Percentiles rank a stretch among this genome's conserved stretches.
Evolutionary conservation across 2,113 vertebrate genomes (phyloP).

Genomic region (Sinocyclocheilus grahami): DNA sequence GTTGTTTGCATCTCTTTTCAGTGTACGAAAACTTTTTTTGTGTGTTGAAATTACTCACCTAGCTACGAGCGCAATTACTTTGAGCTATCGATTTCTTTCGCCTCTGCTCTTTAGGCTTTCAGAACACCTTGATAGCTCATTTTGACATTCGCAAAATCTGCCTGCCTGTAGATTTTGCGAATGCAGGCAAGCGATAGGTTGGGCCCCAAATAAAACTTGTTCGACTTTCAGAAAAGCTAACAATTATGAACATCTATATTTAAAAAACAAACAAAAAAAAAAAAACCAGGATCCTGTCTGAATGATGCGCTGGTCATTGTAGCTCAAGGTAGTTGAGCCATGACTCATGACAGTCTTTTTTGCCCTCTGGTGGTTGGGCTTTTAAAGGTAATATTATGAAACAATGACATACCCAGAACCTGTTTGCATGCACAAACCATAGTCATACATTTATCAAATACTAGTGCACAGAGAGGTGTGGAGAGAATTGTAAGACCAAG

Average conservation of each 20-base stretch:
- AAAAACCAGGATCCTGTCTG: neutral
- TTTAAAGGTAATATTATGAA: neutral
- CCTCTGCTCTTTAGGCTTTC: constrained; percentile 48
- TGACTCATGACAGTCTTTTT: neutral
- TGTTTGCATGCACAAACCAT: constrained; percentile 24
- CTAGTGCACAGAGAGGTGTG: constrained; percentile 9
- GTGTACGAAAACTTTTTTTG: constrained; percentile 43
- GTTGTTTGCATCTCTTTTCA: constrained; percentile 59
- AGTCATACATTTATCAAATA: constrained; percentile 11
- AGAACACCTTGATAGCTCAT: constrained; percentile 9
- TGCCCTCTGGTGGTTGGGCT: neutral
- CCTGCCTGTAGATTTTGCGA: neutral
- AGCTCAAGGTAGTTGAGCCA: neutral
- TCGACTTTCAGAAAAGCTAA: constrained; percentile 5
- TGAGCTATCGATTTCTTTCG: constrained; percentile 54
- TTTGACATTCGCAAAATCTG: constrained; percentile 56
- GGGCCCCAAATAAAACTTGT: neutral
- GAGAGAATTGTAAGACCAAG: neutral
- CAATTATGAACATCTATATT: no score
- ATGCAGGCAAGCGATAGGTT: neutral
- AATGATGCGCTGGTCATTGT: neutral
- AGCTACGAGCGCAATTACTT: constrained; percentile 43
- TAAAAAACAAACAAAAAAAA: no score
- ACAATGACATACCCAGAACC: neutral
- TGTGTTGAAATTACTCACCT: constrained; percentile 49